A percentile compares a stretch with the other conserved stretches of the same genome.
phyloP scores from a whole-genome alignment of 2,797 vertebrate genomes.

The Hemibagrus guttatus region DNA sequence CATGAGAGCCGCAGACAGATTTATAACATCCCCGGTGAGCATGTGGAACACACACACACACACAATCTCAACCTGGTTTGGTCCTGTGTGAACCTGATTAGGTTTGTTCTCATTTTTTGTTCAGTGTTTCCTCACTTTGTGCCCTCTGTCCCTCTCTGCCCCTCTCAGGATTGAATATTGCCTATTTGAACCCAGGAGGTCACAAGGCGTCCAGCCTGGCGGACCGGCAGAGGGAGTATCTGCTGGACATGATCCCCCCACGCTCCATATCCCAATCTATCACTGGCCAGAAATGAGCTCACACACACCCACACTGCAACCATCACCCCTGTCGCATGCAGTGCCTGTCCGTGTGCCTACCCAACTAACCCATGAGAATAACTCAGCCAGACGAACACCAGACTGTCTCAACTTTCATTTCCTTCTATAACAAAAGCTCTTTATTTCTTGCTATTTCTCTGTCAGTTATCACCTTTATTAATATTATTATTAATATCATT shows the following conservation, averaged over 20 bases:
- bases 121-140: not conserved
- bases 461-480: constrained; percentile 57
- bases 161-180: constrained; percentile 80
- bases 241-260: constrained; percentile 88
- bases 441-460: constrained; percentile 62
- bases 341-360: constrained; percentile 92
- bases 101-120: not conserved
- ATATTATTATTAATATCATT: constrained; percentile 67
- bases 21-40: constrained; percentile 62
- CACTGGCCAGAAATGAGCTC: constrained; percentile 88
- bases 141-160: constrained; percentile 13
- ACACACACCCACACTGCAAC: constrained; percentile 54
- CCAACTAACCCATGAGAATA: constrained; percentile 75
- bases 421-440: constrained; percentile 71
- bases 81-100: not conserved
- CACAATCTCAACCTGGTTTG: not conserved
- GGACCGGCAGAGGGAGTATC: constrained; percentile 86
- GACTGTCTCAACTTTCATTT: constrained; percentile 70
- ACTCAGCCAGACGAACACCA: constrained; percentile 75
- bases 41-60: not conserved
- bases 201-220: constrained; percentile 85
- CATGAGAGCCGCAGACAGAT: constrained; percentile 65
- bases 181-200: constrained; percentile 82
- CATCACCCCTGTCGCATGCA: constrained; percentile 83
- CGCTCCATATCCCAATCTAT: constrained; percentile 91